A percentile compares a stretch with the other conserved stretches of the same genome.
phyloP scores from a whole-genome alignment of 2,113 vertebrate genomes.

The Aspidoscelis tigris region DNA sequence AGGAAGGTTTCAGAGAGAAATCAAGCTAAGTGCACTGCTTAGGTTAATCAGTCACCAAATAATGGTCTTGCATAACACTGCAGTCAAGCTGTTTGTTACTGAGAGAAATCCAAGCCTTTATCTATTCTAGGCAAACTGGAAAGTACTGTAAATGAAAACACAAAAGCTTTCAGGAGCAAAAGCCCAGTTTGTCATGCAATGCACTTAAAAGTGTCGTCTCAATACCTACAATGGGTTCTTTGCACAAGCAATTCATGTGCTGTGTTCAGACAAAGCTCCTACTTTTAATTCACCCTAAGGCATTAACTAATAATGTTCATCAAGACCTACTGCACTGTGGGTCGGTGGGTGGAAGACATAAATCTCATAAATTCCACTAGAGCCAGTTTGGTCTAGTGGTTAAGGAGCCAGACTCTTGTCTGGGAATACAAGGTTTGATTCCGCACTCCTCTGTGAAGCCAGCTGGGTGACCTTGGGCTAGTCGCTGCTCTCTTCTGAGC shows the following conservation, averaged over 20 bases:
- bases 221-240: conserved; percentile 1
- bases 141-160: conserved; percentile 43
- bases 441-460: no score
- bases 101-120: conserved; percentile 52
- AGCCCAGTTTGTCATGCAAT: conserved; percentile 37
- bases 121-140: conserved; percentile 41
- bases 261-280: no score
- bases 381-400: no score
- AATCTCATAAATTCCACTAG: no score
- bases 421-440: no score
- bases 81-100: conserved; percentile 29
- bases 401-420: no score
- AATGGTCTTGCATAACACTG: conserved; percentile 48
- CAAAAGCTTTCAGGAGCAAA: conserved; percentile 39
- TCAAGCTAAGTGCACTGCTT: conserved; percentile 34
- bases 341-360: no score
- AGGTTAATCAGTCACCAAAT: conserved; percentile 47
- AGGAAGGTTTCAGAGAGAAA: conserved; percentile 20
- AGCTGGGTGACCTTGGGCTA: no score
- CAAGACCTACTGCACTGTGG: no score
- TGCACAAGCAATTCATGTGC: not conserved
- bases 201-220: not conserved
- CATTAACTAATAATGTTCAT: no score
- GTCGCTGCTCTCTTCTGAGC: no score
- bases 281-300: no score